Evolutionary conservation across 2,888 invertebrate genomes (phyloP).

Genomic region (Hypsopygia costalis): DNA sequence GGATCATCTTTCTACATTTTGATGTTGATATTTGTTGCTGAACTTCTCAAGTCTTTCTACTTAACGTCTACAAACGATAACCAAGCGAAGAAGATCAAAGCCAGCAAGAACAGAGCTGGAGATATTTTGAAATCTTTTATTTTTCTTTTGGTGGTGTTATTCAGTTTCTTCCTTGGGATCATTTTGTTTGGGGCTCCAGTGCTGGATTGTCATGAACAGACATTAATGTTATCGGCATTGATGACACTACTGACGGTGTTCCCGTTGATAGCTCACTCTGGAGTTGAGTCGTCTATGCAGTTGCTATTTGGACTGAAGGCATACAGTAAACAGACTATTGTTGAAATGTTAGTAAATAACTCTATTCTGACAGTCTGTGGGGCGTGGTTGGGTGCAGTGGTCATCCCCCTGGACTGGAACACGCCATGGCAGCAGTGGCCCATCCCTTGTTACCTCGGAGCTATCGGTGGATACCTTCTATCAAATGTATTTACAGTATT

Average conservation of each 20-base stretch:
- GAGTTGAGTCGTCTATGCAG: constrained; percentile 77
- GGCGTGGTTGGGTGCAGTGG: constrained; percentile 91
- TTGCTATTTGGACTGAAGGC: constrained; percentile 75
- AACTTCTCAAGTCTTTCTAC: constrained; percentile 78
- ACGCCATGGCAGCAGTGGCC: constrained; percentile 93
- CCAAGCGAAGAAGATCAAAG: constrained; percentile 55
- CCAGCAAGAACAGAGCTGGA: constrained; percentile 58
- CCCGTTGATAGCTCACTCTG: constrained; percentile 82
- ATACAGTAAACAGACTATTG: constrained; percentile 71
- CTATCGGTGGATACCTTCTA: constrained; percentile 81
- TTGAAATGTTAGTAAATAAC: constrained; percentile 80
- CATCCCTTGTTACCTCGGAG: constrained; percentile 85
- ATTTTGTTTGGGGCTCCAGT: constrained; percentile 86
- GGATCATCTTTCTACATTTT: constrained; percentile 68
- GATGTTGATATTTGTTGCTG: constrained; percentile 66
- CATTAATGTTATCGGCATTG: constrained; percentile 83
- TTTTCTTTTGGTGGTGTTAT: constrained; percentile 62
- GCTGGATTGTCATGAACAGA: constrained; percentile 83
- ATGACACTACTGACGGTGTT: constrained; percentile 82
- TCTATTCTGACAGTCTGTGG: constrained; percentile 84
- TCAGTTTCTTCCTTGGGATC: constrained; percentile 80
- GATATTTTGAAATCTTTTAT: constrained; percentile 74
- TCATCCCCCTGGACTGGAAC: constrained; percentile 95
- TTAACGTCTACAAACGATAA: constrained; percentile 49
- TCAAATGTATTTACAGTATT: constrained; percentile 78